A percentile compares a stretch with the other conserved stretches of the same genome.
phyloP scores from a whole-genome alignment of 2,113 vertebrate species.

The Oceanodroma tethys region DNA sequence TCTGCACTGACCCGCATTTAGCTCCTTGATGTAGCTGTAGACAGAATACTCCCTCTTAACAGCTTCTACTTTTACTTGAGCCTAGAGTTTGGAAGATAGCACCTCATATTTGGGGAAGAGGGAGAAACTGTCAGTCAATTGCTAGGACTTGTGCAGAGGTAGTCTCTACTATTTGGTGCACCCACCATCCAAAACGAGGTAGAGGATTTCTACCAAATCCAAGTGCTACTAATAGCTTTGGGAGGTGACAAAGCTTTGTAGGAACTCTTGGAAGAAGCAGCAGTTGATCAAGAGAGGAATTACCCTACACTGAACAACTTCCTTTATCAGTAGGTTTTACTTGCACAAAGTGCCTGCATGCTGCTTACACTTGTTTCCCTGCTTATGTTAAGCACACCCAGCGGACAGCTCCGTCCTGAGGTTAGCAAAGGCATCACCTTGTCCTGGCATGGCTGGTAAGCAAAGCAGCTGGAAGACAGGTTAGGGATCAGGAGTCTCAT shows the following conservation, averaged over 20 bases:
- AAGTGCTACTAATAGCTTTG: background rate
- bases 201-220: background rate
- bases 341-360: background rate
- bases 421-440: background rate
- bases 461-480: background rate
- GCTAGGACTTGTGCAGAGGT: background rate
- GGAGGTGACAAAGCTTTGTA: background rate
- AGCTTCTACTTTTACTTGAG: background rate
- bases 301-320: background rate
- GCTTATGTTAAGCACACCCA: background rate
- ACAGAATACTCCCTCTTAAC: background rate
- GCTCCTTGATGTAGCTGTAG: background rate
- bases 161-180: background rate
- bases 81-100: background rate
- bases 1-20: background rate
- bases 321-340: background rate
- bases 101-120: background rate
- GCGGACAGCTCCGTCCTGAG: background rate
- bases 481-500: background rate
- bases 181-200: background rate
- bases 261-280: background rate
- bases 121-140: background rate
- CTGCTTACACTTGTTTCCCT: background rate
- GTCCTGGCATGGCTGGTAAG: background rate
- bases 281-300: background rate